Conservation (phyloP, 2,888 invertebrate genomes). For the Dicranocentrus wangi region DNA sequence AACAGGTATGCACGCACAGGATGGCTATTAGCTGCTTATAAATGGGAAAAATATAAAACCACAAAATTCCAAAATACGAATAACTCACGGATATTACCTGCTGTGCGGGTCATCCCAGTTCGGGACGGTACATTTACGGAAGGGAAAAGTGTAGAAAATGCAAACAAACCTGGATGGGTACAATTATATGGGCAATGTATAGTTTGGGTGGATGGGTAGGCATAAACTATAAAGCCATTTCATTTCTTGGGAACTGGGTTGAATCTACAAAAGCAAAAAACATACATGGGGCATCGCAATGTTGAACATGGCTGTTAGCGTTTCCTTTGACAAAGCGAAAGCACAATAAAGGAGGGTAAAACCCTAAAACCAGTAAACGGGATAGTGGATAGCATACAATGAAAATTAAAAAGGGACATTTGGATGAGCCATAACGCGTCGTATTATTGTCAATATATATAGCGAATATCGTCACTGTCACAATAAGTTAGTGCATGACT, state of each 20-base stretch:
- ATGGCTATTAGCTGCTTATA: not conserved
- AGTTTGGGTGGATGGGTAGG: not conserved
- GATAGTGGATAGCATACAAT: not conserved
- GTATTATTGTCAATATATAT: not conserved
- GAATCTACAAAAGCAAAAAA: not conserved
- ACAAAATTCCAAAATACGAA: not conserved
- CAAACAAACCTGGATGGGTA: not conserved
- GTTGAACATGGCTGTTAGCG: not conserved
- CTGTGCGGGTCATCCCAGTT: constrained; percentile 13
- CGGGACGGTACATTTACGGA: not conserved
- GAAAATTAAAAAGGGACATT: constrained; percentile 9
- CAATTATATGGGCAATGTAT: not conserved
- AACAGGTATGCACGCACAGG: not conserved
- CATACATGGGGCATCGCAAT: not conserved
- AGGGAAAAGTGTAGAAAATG: not conserved
- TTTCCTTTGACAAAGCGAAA: constrained; percentile 14
- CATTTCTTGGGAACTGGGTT: constrained; percentile 19
- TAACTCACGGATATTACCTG: not conserved
- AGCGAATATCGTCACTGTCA: not conserved
- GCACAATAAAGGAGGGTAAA: not conserved
- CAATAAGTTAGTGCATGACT: not conserved
- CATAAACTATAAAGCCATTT: not conserved
- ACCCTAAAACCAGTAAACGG: constrained; percentile 3
- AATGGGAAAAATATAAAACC: not conserved
- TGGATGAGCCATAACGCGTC: not conserved